phyloP scores from a whole-genome alignment of 2,888 invertebrate species.

The Andrena marginata region DNA sequence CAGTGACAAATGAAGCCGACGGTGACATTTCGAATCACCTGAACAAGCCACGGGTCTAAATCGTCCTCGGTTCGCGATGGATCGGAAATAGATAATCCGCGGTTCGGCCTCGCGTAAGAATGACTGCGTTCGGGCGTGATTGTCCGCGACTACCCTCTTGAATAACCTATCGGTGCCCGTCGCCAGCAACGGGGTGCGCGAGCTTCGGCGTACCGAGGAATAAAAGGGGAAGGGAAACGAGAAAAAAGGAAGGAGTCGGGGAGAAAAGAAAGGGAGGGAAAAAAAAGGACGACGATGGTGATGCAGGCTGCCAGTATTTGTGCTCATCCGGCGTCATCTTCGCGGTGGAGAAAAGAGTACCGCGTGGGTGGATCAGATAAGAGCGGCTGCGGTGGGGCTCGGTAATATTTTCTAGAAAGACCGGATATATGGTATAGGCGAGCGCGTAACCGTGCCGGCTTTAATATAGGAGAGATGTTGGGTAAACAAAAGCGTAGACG shows the following conservation, averaged over 20 bases:
- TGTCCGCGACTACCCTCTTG: slow-evolving; percentile 5
- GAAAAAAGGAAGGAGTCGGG: not conserved
- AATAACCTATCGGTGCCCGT: not conserved
- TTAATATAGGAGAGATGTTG: slow-evolving; percentile 84
- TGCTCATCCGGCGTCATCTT: slow-evolving; percentile 56
- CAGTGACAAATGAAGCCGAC: not conserved
- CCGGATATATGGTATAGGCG: slow-evolving; percentile 56
- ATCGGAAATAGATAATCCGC: not conserved
- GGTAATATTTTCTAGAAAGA: slow-evolving; percentile 71
- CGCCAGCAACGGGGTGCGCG: slow-evolving; percentile 28
- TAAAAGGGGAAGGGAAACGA: not conserved
- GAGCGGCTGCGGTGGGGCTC: slow-evolving; percentile 21
- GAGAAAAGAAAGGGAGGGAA: not conserved
- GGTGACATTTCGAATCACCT: not conserved
- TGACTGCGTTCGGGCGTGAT: slow-evolving; percentile 12
- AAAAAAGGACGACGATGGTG: slow-evolving; percentile 8
- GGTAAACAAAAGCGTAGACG: slow-evolving; percentile 83
- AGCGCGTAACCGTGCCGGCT: slow-evolving; percentile 69
- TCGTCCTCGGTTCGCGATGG: not conserved
- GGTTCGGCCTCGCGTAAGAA: slow-evolving; percentile 3
- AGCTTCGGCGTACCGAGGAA: slow-evolving; percentile 3
- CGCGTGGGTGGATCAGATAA: slow-evolving; percentile 61
- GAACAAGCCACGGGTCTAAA: not conserved
- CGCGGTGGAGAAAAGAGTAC: slow-evolving; percentile 50
- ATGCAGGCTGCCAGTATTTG: slow-evolving; percentile 39